phyloP scores from a whole-genome alignment of 2,797 vertebrate species.

The Balearica regulorum region DNA sequence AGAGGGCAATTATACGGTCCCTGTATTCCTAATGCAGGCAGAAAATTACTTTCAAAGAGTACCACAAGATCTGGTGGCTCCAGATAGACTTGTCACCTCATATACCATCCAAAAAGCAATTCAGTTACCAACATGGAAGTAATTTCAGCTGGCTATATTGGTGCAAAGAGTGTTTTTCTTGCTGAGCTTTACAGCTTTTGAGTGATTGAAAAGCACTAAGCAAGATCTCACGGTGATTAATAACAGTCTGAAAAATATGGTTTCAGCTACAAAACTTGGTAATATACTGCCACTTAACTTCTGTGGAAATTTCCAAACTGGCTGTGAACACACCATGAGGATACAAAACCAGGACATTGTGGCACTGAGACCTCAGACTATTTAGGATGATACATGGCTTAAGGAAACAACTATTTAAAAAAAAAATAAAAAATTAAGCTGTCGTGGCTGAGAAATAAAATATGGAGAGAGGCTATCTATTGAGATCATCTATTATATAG shows the following conservation, averaged over 20 bases:
- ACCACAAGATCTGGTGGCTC: background rate
- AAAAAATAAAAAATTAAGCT: background rate
- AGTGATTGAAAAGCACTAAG: background rate
- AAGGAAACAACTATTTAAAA: background rate
- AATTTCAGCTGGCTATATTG: background rate
- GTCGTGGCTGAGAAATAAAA: background rate
- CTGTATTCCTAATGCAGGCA: background rate
- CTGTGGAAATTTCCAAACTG: background rate
- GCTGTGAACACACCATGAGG: background rate
- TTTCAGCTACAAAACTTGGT: background rate
- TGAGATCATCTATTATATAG: background rate
- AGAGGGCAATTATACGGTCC: background rate
- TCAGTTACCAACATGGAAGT: background rate
- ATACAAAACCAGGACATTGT: background rate
- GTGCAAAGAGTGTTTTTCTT: background rate
- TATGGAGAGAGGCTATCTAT: background rate
- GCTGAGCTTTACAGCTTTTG: background rate
- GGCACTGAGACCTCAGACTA: background rate
- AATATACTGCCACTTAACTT: background rate
- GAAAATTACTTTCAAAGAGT: background rate
- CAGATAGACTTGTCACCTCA: background rate
- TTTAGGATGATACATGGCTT: background rate
- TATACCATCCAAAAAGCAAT: background rate
- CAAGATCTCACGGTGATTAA: background rate
- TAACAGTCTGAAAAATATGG: background rate